Conservation (phyloP, 2,888 invertebrate genomes). For the Xiphydria camelus region DNA sequence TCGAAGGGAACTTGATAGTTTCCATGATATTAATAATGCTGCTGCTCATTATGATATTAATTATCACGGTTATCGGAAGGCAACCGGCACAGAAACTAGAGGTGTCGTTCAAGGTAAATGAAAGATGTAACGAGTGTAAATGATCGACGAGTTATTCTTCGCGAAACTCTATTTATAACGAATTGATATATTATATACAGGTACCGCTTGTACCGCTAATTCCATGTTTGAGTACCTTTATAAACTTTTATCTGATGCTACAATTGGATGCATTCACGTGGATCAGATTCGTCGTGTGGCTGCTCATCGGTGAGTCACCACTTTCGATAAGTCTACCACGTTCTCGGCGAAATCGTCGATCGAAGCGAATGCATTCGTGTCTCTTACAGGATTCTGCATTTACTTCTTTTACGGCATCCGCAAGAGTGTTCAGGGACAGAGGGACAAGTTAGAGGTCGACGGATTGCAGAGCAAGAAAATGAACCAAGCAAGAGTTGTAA, state of each 20-base stretch:
- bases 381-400: conserved; percentile 74
- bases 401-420: conserved; percentile 85
- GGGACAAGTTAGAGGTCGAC: conserved; percentile 36
- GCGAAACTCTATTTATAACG: no score
- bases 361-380: no score
- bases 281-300: conserved; percentile 87
- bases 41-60: conserved; percentile 57
- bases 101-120: conserved; percentile 71
- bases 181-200: conserved; percentile 59
- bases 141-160: conserved; percentile 13
- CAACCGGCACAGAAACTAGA: conserved; percentile 69
- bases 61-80: conserved; percentile 66
- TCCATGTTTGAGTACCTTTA: conserved; percentile 81
- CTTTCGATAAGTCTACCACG: no score
- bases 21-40: conserved; percentile 60
- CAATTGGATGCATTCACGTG: conserved; percentile 84
- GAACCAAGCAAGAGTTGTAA: no score
- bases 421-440: conserved; percentile 70
- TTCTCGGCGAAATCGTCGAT: no score
- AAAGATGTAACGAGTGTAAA: background rate
- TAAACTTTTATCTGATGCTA: conserved; percentile 90
- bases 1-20: conserved; percentile 47
- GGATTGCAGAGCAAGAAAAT: no score
- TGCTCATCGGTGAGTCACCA: conserved; percentile 71
- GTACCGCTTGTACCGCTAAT: conserved; percentile 85